Evolutionary conservation across 2,888 invertebrate genomes (phyloP), one percentile per base, ranked within the genome.

Genomic region (Drepanosiphum platanoidis): DNA sequence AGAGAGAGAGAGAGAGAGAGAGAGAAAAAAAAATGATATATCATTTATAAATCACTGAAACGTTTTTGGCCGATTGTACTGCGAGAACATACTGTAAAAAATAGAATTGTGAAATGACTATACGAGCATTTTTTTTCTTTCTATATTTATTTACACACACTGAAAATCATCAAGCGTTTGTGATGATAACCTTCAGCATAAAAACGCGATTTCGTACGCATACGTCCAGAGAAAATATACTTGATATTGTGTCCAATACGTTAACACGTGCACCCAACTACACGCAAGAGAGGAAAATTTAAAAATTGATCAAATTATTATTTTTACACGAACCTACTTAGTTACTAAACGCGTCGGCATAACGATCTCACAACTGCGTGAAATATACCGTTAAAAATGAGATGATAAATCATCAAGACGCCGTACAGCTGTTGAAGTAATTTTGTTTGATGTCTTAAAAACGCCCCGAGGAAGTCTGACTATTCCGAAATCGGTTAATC

Each of bases 381-480:
- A 72, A 82, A 82, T 82, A 82, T 61, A 72, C 82, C 71, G 61
- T 72, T 72, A 82, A 72, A 71, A 72, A 72, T 42, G 30, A 64
- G 30, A 72, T 72, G 9, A 82, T 82, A 82, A 82, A 82, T 82
- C 82, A 72, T 82, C 39, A 42, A 61, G 71, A 72, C 42, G 39
- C 39, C 70, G 39, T 18, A 58, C 82, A 71, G 81, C 58, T 52
- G 61, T 72, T 58, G 4, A 39, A 78, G 61, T 81, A 22, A 81
- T 82, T 42, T 52, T 66, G 46, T 79, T 68, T 68, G 34, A 68
- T 34, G 79, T 52, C 68, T 68, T 52, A 9, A 34, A 46, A 68
- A 79, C 79, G 79, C 68, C 68, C 46, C n/a, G 34, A 52, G 68
- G 66, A 46, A 30, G 9, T 46, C 15, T 34, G 68, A 52, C 68